A percentile compares a stretch with the other conserved stretches of the same genome.
Conservation (phyloP, 2,888 invertebrate genomes). For the Spisula subtruncata region DNA sequence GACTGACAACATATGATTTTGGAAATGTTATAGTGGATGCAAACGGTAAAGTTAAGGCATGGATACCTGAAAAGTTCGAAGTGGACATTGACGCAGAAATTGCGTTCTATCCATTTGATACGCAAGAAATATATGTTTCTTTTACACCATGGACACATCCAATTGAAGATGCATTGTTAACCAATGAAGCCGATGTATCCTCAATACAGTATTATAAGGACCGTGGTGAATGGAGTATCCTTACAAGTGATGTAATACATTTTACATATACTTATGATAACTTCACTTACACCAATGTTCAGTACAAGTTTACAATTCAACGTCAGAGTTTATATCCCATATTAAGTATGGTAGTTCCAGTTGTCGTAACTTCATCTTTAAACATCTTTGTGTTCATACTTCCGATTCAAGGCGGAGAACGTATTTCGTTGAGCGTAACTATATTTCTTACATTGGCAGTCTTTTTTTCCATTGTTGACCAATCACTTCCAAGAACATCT, state of each 20-base stretch:
- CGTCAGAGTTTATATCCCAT: constrained; percentile 65
- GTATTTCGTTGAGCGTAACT: constrained; percentile 68
- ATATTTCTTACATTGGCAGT: constrained; percentile 71
- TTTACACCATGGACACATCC: background rate
- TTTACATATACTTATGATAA: background rate
- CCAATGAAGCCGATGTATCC: background rate
- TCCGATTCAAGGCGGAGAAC: constrained; percentile 71
- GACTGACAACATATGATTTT: background rate
- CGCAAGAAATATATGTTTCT: background rate
- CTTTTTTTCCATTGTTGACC: constrained; percentile 64
- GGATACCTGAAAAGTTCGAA: background rate
- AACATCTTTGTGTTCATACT: constrained; percentile 67
- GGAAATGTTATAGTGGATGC: background rate
- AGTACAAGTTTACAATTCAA: constrained; percentile 47
- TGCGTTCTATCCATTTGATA: constrained; percentile 26
- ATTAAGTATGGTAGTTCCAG: constrained; percentile 67
- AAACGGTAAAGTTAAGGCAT: background rate
- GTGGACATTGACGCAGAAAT: background rate
- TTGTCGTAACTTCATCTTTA: constrained; percentile 61
- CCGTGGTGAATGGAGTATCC: constrained; percentile 16
- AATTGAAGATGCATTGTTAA: background rate
- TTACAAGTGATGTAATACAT: background rate
- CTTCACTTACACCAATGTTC: background rate
- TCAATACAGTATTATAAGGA: background rate
- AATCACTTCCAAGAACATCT: constrained; percentile 63